Evolutionary conservation across 1,140 invertebrate species (phyloP).

Genomic region (Maconellicoccus hirsutus): DNA sequence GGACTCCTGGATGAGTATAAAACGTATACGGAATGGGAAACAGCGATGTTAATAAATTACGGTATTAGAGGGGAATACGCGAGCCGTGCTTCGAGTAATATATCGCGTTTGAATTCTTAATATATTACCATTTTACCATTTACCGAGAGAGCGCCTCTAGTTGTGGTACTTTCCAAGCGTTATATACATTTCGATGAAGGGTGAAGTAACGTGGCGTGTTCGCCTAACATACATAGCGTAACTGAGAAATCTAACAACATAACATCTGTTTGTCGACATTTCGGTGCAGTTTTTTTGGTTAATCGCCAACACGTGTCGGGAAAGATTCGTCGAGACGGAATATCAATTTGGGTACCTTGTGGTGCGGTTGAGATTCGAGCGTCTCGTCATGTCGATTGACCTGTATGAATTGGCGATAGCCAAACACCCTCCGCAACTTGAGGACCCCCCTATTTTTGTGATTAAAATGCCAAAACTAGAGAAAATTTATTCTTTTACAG

Average conservation of each 20-base stretch:
- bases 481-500: too few species aligned
- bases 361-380: too few species aligned
- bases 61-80: neutral
- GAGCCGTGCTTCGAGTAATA: neutral
- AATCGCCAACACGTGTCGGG: neutral
- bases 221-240: neutral
- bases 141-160: neutral
- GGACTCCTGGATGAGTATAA: neutral
- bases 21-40: neutral
- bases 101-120: conserved; percentile 4
- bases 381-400: too few species aligned
- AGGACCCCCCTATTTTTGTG: too few species aligned
- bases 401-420: too few species aligned
- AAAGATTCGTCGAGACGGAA: too few species aligned
- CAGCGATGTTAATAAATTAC: neutral
- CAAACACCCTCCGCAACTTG: too few species aligned
- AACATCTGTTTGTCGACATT: conserved; percentile 8
- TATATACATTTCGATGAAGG: neutral
- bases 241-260: neutral
- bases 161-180: neutral
- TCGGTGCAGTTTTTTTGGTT: conserved; percentile 2
- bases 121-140: conserved; percentile 9
- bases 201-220: neutral
- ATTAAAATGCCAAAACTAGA: too few species aligned
- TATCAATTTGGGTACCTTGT: too few species aligned